Evolutionary conservation across 2,113 vertebrate species (phyloP).

Genomic region (Cercocebus atys): DNA sequence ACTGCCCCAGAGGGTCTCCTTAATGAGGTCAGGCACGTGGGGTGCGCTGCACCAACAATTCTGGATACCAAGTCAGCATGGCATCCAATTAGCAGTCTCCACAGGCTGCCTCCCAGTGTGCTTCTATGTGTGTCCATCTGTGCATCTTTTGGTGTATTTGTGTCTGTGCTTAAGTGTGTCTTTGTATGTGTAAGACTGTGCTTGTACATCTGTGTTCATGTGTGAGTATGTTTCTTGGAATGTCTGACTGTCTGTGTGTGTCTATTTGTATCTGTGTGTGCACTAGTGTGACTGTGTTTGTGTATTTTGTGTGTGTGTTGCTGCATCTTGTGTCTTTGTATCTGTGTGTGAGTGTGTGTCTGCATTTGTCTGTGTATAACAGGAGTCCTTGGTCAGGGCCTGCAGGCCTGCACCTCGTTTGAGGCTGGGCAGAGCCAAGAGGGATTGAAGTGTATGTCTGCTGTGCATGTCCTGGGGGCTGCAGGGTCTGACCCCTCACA

Average conservation of each 20-base stretch:
- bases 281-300: background rate
- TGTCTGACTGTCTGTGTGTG: background rate
- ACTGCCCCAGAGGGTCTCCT: background rate
- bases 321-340: background rate
- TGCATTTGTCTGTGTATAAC: background rate
- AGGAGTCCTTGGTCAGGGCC: background rate
- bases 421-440: background rate
- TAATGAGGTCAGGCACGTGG: background rate
- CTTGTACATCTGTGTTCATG: background rate
- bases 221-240: background rate
- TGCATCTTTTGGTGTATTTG: background rate
- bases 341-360: background rate
- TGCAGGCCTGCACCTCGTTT: background rate
- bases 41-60: background rate
- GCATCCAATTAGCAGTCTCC: background rate
- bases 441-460: background rate
- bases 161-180: background rate
- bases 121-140: background rate
- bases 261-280: background rate
- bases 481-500: background rate
- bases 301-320: background rate
- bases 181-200: background rate
- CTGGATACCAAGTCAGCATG: background rate
- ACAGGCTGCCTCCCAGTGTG: background rate
- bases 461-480: too few species aligned